Base-by-base conservation (phyloP, 1,140 invertebrate genomes). In the Drosophila tani region DNA sequence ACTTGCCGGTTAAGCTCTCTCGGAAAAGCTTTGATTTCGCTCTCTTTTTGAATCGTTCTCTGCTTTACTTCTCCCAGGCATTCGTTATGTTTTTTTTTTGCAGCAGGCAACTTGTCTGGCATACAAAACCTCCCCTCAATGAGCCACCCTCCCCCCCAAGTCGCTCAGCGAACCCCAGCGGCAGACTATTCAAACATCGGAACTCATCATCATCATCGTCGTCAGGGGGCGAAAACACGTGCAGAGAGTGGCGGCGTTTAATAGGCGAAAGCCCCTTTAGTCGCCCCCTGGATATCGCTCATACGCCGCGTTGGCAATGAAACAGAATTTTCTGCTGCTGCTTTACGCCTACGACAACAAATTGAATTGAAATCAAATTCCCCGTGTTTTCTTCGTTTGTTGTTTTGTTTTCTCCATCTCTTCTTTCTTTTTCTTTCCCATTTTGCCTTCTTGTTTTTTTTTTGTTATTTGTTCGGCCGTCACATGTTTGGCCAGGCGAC, bases 291-390 rank as follows among this genome's bases (percentile, higher is more conserved):
- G 21, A 67, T 62, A 50, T 43, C 29, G 27, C 58, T 63, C 68
- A 78, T 63, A 70, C 49, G 53, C 35, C 27, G 56, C 60, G 58
- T 78, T 85, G 47, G 46, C 76, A 71, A 88, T 87, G 83, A 88
- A 87, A 83, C 77, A 58, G 40, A 83, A 70, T 85, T 81, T 66
- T 66, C 8, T n/a, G 53, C 53, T 50, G 17, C 27, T 43, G 35
- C 62, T 55, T 62, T 69, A 78, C 32, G 84, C 81, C 84, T 83
- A 88, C 77, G 84, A 88, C 77, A 84, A 88, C 59, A 78, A 79
- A 66, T 74, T 57, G 19, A 58, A 81, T 56, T 75, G 50, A 82
- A 82, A 67, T 76, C 46, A 17, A 47, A 38, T 45, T 45, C 17
- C 21, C n/a, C 38, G 15, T 35, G 24, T 53, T 59, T 66, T 65